phyloP scores from a whole-genome alignment of 2,888 invertebrate genomes.

The Andrena praecox region DNA sequence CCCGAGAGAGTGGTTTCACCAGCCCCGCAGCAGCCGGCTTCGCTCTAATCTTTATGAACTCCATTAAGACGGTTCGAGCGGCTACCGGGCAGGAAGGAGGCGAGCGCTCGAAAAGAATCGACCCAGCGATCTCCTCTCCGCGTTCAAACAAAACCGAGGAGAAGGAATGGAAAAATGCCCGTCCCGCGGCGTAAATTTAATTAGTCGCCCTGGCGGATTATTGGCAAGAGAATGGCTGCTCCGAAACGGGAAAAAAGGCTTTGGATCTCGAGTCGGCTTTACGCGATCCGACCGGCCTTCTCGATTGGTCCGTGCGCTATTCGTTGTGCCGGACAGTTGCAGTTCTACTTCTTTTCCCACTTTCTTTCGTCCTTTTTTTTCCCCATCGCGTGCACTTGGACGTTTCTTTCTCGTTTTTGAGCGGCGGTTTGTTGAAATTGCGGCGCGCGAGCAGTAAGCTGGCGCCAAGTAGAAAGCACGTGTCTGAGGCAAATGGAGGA shows the following conservation, averaged over 20 bases:
- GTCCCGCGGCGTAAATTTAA: constrained; percentile 26
- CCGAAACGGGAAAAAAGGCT: neutral
- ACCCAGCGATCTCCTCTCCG: neutral
- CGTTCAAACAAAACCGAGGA: neutral
- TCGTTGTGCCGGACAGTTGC: neutral
- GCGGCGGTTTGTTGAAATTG: constrained; percentile 43
- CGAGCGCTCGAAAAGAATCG: constrained; percentile 18
- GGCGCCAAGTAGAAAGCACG: constrained; percentile 62
- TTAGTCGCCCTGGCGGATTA: constrained; percentile 24
- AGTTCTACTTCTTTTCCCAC: neutral
- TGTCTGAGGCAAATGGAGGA: constrained; percentile 58
- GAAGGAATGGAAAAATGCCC: neutral
- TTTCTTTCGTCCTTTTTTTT: neutral
- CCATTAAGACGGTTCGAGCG: constrained; percentile 76
- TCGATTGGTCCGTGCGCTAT: constrained; percentile 10
- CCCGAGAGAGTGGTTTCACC: constrained; percentile 70
- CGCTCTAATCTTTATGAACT: constrained; percentile 79
- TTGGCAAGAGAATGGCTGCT: constrained; percentile 28
- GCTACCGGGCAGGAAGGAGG: constrained; percentile 66
- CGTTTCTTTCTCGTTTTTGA: constrained; percentile 36
- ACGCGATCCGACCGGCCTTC: constrained; percentile 2
- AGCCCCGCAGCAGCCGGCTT: constrained; percentile 68
- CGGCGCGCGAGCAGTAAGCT: constrained; percentile 27
- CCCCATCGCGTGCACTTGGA: neutral
- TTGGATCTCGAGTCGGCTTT: neutral